phyloP scores from a whole-genome alignment of 2,113 vertebrate genomes.

The Hippotragus niger region DNA sequence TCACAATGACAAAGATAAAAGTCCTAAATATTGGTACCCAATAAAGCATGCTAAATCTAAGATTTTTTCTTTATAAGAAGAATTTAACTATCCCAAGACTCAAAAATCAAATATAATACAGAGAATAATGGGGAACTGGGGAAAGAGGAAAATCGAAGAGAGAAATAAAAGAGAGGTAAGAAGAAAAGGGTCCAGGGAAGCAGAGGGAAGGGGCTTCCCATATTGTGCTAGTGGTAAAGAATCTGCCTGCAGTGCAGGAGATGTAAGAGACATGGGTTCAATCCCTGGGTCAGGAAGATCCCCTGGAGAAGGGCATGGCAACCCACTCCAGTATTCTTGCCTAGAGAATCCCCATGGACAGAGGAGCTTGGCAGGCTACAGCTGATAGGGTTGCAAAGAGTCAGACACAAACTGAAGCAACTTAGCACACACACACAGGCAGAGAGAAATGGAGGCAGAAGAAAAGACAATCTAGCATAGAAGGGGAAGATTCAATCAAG shows the following conservation, averaged over 20 bases:
- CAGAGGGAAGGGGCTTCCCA: background rate
- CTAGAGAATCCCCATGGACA: background rate
- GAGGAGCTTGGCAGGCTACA: background rate
- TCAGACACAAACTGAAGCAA: background rate
- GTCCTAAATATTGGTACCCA: background rate
- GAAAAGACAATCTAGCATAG: background rate
- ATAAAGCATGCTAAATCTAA: background rate
- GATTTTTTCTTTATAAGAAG: background rate
- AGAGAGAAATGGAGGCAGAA: background rate
- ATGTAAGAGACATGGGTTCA: background rate
- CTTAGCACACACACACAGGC: background rate
- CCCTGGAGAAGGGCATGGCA: background rate
- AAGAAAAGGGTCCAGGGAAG: background rate
- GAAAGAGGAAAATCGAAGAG: background rate
- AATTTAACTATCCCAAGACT: background rate
- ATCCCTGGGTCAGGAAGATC: background rate
- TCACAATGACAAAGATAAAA: background rate
- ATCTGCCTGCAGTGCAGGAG: background rate
- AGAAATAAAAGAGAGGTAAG: background rate
- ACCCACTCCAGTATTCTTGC: background rate
- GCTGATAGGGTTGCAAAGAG: background rate
- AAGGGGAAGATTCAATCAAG: background rate
- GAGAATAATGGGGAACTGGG: background rate
- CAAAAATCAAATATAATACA: slow-evolving; percentile 19
- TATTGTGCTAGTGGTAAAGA: background rate